Conservation (phyloP, 1,140 invertebrate genomes). For the Pseudoatta argentina region DNA sequence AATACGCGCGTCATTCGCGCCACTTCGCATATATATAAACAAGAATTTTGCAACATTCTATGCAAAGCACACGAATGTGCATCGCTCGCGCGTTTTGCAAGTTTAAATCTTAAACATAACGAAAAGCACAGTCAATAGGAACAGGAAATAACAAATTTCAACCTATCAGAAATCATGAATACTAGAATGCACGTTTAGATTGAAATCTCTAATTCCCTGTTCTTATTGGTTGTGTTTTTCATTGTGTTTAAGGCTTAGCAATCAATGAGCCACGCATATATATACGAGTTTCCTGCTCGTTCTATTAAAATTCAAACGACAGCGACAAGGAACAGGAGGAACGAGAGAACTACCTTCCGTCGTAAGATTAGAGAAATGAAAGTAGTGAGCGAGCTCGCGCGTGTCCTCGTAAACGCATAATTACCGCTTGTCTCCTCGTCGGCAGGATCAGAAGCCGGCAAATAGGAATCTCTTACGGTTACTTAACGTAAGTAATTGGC, state of each 20-base stretch:
- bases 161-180: no score
- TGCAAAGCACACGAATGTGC: background rate
- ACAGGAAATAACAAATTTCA: no score
- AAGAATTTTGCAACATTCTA: slow-evolving; percentile 54
- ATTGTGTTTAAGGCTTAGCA: background rate
- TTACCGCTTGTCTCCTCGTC: slow-evolving; percentile 73
- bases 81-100: background rate
- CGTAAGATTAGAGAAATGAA: slow-evolving; percentile 74
- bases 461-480: slow-evolving; percentile 72
- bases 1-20: slow-evolving; percentile 36
- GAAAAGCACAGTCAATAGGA: no score
- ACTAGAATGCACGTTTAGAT: no score
- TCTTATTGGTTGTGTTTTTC: no score
- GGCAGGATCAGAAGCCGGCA: slow-evolving; percentile 73
- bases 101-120: background rate
- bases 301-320: slow-evolving; percentile 45
- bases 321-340: background rate
- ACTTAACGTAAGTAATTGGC: slow-evolving; percentile 76
- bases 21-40: slow-evolving; percentile 48
- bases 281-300: slow-evolving; percentile 60
- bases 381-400: slow-evolving; percentile 58
- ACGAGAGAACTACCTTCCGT: slow-evolving; percentile 50
- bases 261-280: slow-evolving; percentile 51
- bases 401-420: slow-evolving; percentile 76
- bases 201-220: no score